phyloP scores from a whole-genome alignment of 2,113 vertebrate genomes.

The Tonatia bakeri region DNA sequence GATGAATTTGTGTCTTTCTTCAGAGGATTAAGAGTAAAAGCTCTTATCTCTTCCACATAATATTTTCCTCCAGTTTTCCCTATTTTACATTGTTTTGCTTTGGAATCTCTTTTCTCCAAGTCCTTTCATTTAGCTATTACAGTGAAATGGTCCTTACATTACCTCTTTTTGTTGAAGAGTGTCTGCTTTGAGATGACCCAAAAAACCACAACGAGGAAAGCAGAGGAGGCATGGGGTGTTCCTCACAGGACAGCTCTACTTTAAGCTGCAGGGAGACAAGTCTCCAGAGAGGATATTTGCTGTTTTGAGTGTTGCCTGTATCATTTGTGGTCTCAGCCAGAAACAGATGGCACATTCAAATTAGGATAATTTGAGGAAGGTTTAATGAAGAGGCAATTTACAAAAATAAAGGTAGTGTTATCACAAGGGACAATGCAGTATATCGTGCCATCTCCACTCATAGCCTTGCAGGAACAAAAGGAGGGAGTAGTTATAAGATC shows the following conservation, averaged over 20 bases:
- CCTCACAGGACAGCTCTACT: neutral
- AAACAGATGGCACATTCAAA: constrained; percentile 64
- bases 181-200: neutral
- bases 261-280: neutral
- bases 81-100: neutral
- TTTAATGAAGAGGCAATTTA: constrained; percentile 57
- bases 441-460: constrained; percentile 25
- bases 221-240: neutral
- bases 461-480: neutral
- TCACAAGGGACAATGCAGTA: neutral
- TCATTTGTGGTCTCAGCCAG: neutral
- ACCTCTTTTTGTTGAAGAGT: neutral
- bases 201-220: neutral
- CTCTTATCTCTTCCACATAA: neutral
- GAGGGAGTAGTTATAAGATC: neutral
- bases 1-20: neutral
- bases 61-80: neutral
- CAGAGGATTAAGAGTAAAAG: neutral
- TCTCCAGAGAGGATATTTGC: constrained; percentile 21
- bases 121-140: neutral
- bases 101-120: neutral
- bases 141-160: neutral
- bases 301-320: constrained; percentile 24
- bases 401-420: constrained; percentile 40
- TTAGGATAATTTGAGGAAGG: constrained; percentile 44